These are phyloP conservation scores for Andrena trimmerana DNA, from an alignment of 2,888 invertebrate species.

Conservation along the genomic window DNA sequence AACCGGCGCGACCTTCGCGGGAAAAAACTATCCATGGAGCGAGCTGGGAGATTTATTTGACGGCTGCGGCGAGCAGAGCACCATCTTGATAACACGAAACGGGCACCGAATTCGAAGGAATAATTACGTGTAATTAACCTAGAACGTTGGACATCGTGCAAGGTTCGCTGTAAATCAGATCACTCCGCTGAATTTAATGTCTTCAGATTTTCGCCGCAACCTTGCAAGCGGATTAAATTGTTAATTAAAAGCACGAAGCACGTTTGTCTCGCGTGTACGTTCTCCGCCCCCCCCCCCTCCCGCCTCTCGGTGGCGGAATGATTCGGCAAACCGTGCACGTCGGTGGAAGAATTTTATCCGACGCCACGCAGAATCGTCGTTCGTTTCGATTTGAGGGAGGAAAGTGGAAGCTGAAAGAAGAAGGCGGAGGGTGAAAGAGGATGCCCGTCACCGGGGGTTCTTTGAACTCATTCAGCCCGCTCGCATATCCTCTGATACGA, in stretches of 20 bases:
- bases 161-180: not conserved
- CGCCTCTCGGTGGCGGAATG: not conserved
- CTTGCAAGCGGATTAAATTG: too few species aligned
- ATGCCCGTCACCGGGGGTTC: constrained; percentile 24
- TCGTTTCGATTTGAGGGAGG: constrained; percentile 35
- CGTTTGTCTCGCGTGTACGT: not conserved
- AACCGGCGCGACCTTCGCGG: constrained; percentile 36
- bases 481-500: constrained; percentile 38
- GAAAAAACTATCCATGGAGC: constrained; percentile 41
- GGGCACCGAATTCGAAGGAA: not conserved
- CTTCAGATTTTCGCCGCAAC: not conserved
- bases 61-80: constrained; percentile 41
- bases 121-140: constrained; percentile 27
- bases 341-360: constrained; percentile 11
- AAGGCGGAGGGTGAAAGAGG: constrained; percentile 12
- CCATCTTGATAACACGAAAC: constrained; percentile 26
- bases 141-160: not conserved
- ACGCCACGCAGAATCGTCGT: constrained; percentile 25
- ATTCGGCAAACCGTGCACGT: not conserved
- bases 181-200: not conserved
- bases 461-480: constrained; percentile 53
- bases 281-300: not conserved
- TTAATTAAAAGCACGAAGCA: too few species aligned
- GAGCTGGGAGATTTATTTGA: constrained; percentile 41
- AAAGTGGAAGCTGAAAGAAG: constrained; percentile 8